Percentiles rank a stretch among this genome's conserved stretches.
These are phyloP conservation scores for Heliconius ismenius DNA, from an alignment of 2,888 invertebrate species.

Conservation along the genomic window DNA sequence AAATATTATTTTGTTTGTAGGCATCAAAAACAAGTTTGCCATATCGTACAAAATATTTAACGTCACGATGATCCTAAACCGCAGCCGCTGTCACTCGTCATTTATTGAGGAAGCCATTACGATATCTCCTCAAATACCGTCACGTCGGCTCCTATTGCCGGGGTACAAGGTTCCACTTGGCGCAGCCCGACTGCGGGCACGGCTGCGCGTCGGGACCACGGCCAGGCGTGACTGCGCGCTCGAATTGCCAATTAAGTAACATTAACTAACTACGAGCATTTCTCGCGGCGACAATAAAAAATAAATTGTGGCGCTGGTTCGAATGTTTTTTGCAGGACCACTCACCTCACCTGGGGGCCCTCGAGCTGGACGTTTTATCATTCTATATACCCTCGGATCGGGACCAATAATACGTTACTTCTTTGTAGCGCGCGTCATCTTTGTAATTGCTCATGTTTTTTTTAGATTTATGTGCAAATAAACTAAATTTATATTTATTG, in stretches of 20 bases:
- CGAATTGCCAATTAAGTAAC: constrained; percentile 53
- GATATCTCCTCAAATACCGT: constrained; percentile 24
- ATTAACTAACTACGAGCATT: constrained; percentile 55
- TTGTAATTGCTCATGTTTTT: neutral
- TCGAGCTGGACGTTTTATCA: constrained; percentile 30
- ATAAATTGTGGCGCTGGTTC: constrained; percentile 43
- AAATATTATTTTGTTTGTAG: neutral
- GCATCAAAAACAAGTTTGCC: neutral
- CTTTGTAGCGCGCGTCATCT: constrained; percentile 6
- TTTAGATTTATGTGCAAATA: neutral
- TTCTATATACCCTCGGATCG: constrained; percentile 9
- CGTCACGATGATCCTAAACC: constrained; percentile 35
- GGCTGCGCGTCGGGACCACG: constrained; percentile 29
- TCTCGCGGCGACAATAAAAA: constrained; percentile 50
- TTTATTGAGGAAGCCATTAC: constrained; percentile 50
- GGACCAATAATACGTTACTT: constrained; percentile 5
- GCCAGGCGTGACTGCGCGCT: constrained; percentile 52
- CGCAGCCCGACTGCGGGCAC: neutral
- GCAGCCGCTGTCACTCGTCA: constrained; percentile 49
- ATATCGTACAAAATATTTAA: constrained; percentile 22
- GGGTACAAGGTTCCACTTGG: constrained; percentile 35
- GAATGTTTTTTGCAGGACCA: constrained; percentile 36
- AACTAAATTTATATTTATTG: neutral
- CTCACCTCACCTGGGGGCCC: constrained; percentile 15
- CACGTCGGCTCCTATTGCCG: constrained; percentile 22